Conservation (phyloP, 2,888 invertebrate species). For the Rhimphoctona megacephalus region DNA sequence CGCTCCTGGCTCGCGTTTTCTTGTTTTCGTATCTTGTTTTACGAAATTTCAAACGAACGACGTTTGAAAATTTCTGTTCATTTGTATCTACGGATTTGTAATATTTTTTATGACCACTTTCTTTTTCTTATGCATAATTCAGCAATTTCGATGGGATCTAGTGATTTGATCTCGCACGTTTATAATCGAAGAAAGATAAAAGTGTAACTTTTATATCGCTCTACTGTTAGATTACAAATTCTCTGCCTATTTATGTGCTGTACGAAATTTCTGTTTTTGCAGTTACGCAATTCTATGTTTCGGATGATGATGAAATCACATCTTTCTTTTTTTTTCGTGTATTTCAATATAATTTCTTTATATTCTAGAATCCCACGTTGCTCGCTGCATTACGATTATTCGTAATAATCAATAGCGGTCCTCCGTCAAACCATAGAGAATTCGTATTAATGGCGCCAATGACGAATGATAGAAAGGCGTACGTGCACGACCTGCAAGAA, state of each 20-base stretch:
- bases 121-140: conserved; percentile 31
- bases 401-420: conserved; percentile 65
- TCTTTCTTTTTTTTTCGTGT: neutral
- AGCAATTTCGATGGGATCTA: conserved; percentile 32
- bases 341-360: conserved; percentile 38
- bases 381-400: conserved; percentile 63
- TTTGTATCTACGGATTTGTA: conserved; percentile 63
- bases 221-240: conserved; percentile 14
- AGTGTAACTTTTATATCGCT: neutral
- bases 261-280: conserved; percentile 2
- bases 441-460: conserved; percentile 65
- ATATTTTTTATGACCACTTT: conserved; percentile 52
- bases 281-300: conserved; percentile 7
- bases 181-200: neutral
- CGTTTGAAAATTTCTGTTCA: neutral
- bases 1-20: conserved; percentile 18
- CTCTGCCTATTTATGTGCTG: neutral
- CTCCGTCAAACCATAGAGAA: conserved; percentile 56
- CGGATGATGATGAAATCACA: conserved; percentile 16
- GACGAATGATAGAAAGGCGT: conserved; percentile 70
- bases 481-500: conserved; percentile 83
- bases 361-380: conserved; percentile 69
- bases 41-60: conserved; percentile 11
- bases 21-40: conserved; percentile 45
- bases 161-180: neutral